These are phyloP conservation scores for Sparus aurata DNA, from an alignment of 2,797 vertebrate genomes.

Conservation along the genomic window DNA sequence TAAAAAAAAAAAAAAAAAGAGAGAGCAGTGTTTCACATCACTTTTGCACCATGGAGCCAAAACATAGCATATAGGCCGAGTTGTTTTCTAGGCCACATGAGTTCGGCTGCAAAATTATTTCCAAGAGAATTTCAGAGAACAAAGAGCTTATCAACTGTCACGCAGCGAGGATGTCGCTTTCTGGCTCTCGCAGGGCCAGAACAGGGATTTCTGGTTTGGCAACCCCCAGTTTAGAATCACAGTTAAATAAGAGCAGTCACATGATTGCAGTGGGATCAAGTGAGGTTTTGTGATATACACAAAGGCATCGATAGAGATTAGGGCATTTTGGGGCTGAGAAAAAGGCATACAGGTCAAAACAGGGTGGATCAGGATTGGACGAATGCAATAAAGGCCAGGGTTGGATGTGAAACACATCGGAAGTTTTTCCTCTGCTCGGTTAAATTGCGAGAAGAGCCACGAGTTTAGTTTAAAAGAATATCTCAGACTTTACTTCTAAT, in stretches of 20 bases:
- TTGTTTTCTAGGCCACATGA: constrained; percentile 44
- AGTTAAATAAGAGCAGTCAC: constrained; percentile 70
- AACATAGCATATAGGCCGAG: constrained; percentile 26
- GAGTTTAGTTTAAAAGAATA: not conserved
- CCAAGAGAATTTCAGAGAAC: constrained; percentile 47
- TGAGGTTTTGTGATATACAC: constrained; percentile 53
- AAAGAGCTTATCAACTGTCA: constrained; percentile 74
- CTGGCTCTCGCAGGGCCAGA: constrained; percentile 45
- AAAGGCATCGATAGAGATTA: constrained; percentile 70
- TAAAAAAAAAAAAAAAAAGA: constrained; percentile 40
- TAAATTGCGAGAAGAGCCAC: constrained; percentile 15
- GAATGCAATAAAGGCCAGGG: constrained; percentile 57
- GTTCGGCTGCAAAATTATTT: constrained; percentile 56
- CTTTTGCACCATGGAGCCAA: constrained; percentile 53
- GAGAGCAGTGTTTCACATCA: constrained; percentile 59
- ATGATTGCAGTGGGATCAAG: constrained; percentile 57
- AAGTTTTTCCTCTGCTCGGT: constrained; percentile 12
- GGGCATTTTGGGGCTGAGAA: constrained; percentile 45
- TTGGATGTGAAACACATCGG: constrained; percentile 27
- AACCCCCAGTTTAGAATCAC: constrained; percentile 56
- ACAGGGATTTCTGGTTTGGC: constrained; percentile 74
- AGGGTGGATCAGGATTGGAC: constrained; percentile 32
- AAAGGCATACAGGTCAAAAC: constrained; percentile 60
- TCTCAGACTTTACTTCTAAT: constrained; percentile 3
- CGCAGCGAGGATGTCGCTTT: constrained; percentile 42